phyloP scores from a whole-genome alignment of 1,140 invertebrate genomes.

The Trichonephila inaurata region DNA sequence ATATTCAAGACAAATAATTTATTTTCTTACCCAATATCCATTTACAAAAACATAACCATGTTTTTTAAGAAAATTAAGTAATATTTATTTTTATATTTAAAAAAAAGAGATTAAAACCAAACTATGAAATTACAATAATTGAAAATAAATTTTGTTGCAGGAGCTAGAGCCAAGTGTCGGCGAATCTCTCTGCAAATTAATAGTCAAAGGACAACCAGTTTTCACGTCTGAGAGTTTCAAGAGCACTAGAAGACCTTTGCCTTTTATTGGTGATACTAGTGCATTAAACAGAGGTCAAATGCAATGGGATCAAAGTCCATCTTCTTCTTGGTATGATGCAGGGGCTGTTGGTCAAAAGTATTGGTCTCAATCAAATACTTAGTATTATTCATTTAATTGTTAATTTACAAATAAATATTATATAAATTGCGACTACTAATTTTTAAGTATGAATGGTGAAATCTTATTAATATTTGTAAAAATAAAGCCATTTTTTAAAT shows the following conservation, averaged over 20 bases:
- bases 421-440: background rate
- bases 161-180: slow-evolving; percentile 82
- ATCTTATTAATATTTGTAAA: no score
- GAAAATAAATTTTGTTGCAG: slow-evolving; percentile 78
- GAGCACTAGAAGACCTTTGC: background rate
- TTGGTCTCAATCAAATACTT: slow-evolving; percentile 67
- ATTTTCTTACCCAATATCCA: no score
- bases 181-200: slow-evolving; percentile 81
- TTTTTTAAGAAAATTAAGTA: no score
- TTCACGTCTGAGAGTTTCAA: slow-evolving; percentile 22
- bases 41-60: no score
- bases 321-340: slow-evolving; percentile 34
- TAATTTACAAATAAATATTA: background rate
- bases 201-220: slow-evolving; percentile 52
- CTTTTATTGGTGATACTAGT: slow-evolving; percentile 12
- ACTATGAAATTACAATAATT: background rate
- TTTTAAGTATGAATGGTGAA: background rate
- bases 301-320: slow-evolving; percentile 44
- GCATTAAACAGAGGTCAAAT: slow-evolving; percentile 36
- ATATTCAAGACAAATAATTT: no score
- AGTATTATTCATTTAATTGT: background rate
- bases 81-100: no score
- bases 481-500: background rate
- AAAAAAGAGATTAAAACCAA: no score
- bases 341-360: slow-evolving; percentile 21